phyloP scores from a whole-genome alignment of 1,140 invertebrate species.

The Sarcophaga peregrina region DNA sequence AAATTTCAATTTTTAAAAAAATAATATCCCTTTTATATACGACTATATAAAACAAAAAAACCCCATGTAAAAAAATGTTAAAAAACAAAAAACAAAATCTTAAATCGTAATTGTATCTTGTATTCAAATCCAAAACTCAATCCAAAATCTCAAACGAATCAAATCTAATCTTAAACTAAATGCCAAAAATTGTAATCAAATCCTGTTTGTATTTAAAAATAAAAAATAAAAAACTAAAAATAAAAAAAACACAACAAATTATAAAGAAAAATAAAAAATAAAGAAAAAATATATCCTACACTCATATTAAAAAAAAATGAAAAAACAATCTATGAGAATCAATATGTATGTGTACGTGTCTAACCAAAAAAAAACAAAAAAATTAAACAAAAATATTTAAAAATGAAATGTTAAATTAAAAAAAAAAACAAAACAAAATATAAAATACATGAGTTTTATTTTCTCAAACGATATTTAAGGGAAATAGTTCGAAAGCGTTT shows the following conservation, averaged over 20 bases:
- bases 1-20: no score
- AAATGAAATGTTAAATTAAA: not conserved
- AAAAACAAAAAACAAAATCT: not conserved
- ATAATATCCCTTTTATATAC: no score
- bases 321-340: not conserved
- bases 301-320: not conserved
- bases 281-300: not conserved
- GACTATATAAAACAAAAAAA: no score
- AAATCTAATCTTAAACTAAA: slow-evolving; percentile 32
- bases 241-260: no score
- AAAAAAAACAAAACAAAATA: slow-evolving; percentile 5
- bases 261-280: not conserved
- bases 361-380: slow-evolving; percentile 13
- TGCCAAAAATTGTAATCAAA: slow-evolving; percentile 33
- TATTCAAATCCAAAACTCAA: no score
- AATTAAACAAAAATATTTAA: not conserved
- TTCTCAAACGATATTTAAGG: no score
- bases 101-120: no score
- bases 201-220: slow-evolving; percentile 3
- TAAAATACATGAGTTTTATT: not conserved
- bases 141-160: no score
- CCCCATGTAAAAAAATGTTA: not conserved
- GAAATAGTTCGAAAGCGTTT: no score
- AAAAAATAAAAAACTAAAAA: no score
- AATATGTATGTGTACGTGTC: slow-evolving; percentile 17